phyloP scores from a whole-genome alignment of 2,113 vertebrate species.

The Strix aluco region DNA sequence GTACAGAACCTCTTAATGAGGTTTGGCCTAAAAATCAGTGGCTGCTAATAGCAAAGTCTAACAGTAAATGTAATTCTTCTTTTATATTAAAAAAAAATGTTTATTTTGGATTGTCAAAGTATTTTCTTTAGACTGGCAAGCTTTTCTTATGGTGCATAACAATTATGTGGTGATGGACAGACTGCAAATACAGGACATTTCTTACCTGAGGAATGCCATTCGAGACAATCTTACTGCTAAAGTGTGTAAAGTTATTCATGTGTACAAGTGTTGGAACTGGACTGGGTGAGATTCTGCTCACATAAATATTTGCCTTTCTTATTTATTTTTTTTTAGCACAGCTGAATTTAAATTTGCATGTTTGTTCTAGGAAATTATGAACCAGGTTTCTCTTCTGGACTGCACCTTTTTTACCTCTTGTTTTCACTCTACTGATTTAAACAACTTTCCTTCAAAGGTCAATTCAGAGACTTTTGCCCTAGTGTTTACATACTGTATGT shows the following conservation, averaged over 20 bases:
- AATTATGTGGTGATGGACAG: background rate
- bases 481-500: conserved; percentile 2
- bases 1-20: conserved; percentile 34
- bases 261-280: background rate
- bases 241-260: background rate
- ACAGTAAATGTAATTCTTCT: conserved; percentile 8
- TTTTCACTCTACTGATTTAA: conserved; percentile 24
- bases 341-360: conserved; percentile 1
- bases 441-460: conserved; percentile 31
- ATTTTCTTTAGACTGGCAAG: background rate
- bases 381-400: background rate
- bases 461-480: conserved; percentile 34
- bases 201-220: background rate
- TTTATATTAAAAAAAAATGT: background rate
- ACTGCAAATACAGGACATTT: background rate
- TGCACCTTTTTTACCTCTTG: background rate
- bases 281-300: background rate
- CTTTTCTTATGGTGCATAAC: background rate
- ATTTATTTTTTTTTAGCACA: background rate
- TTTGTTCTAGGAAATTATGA: conserved; percentile 11
- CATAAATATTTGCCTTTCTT: background rate
- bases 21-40: conserved; percentile 21
- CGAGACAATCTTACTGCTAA: background rate
- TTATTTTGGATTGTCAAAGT: background rate
- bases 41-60: background rate